Evolutionary conservation across 1,140 invertebrate species (phyloP).

Genomic region (Uloborus diversus): DNA sequence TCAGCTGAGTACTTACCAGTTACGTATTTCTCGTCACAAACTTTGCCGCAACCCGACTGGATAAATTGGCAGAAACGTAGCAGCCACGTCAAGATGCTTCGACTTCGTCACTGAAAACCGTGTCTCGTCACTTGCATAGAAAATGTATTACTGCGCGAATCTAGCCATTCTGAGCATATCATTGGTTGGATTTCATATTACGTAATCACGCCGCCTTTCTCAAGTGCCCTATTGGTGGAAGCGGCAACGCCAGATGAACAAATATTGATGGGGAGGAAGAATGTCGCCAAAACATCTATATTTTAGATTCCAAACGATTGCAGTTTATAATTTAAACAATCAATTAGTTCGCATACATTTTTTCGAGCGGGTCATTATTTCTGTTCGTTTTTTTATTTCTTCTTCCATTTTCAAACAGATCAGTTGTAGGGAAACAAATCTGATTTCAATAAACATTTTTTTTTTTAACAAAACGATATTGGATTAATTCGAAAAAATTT

Average conservation of each 20-base stretch:
- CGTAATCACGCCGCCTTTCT: slow-evolving; percentile 18
- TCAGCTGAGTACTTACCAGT: slow-evolving; percentile 77
- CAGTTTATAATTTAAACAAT: neutral
- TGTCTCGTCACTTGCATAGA: slow-evolving; percentile 57
- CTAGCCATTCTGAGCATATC: neutral
- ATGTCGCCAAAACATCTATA: neutral
- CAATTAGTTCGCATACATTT: too few relatives aligned
- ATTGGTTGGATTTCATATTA: slow-evolving; percentile 41
- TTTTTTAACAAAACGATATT: too few relatives aligned
- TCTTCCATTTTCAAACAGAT: too few relatives aligned
- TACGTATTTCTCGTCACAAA: slow-evolving; percentile 94
- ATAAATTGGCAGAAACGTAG: slow-evolving; percentile 87
- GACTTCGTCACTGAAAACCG: slow-evolving; percentile 81
- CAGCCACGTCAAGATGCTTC: slow-evolving; percentile 92
- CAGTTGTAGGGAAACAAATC: too few relatives aligned
- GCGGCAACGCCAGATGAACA: slow-evolving; percentile 31
- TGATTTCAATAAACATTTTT: too few relatives aligned
- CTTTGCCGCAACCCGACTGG: slow-evolving; percentile 90
- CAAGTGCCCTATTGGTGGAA: slow-evolving; percentile 12
- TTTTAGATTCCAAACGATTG: neutral
- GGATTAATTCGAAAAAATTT: too few relatives aligned
- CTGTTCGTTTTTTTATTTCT: too few relatives aligned
- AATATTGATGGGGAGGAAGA: neutral
- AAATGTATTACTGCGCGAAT: slow-evolving; percentile 51
- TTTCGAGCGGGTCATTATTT: too few relatives aligned